phyloP scores from a whole-genome alignment of 2,888 invertebrate species.

The Agonopterix heracliana region DNA sequence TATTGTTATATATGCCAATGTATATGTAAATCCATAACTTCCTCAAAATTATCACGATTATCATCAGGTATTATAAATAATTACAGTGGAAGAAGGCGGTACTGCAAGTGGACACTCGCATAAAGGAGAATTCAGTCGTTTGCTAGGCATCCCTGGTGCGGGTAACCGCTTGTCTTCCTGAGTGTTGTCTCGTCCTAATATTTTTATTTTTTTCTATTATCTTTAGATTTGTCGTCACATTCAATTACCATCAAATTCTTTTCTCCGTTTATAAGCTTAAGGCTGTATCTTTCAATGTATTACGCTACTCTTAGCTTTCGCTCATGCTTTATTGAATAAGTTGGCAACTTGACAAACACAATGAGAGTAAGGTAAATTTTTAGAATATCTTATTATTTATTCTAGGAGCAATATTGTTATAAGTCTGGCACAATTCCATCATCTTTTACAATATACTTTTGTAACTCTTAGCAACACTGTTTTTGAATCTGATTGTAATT shows the following conservation, averaged over 20 bases:
- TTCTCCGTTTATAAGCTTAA: not conserved
- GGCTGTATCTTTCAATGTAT: not conserved
- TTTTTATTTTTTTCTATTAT: not conserved
- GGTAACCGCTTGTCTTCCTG: constrained; percentile 65
- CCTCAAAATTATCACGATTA: constrained; percentile 25
- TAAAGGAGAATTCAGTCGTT: constrained; percentile 78
- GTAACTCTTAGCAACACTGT: too few relatives aligned
- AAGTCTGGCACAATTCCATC: too few relatives aligned
- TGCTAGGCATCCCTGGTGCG: constrained; percentile 81
- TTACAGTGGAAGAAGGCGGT: constrained; percentile 74
- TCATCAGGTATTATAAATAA: constrained; percentile 30
- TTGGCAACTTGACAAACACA: not conserved
- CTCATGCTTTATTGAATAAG: constrained; percentile 5
- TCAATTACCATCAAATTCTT: not conserved
- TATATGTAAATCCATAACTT: not conserved
- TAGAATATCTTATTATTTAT: too few relatives aligned
- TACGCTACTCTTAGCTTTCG: constrained; percentile 2
- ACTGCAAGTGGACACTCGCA: constrained; percentile 59
- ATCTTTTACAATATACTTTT: too few relatives aligned
- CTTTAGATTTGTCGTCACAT: not conserved
- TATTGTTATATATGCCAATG: constrained; percentile 27
- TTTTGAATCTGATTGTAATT: too few relatives aligned
- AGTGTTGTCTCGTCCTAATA: constrained; percentile 35
- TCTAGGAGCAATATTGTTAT: too few relatives aligned
- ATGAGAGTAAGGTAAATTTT: too few relatives aligned